Evolutionary conservation across 2,888 invertebrate species (phyloP).

Genomic region (Cataglyphis livida): DNA sequence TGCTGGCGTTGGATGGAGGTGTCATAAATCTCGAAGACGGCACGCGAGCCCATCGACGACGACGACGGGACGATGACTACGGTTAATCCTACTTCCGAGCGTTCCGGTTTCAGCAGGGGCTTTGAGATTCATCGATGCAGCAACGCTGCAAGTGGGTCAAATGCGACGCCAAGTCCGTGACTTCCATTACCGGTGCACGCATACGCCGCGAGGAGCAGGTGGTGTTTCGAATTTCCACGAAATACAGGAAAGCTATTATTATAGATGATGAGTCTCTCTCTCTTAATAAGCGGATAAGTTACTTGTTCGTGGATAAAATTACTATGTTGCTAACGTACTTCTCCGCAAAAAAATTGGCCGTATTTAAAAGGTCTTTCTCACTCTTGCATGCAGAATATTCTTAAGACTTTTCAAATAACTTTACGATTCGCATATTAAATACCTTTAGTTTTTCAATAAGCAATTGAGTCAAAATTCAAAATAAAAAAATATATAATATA

Average conservation of each 20-base stretch:
- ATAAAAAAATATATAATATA: neutral
- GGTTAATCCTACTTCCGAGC: conserved; percentile 59
- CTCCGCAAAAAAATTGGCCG: neutral
- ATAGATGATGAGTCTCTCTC: neutral
- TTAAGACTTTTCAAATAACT: neutral
- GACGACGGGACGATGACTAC: conserved; percentile 47
- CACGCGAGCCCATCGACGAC: conserved; percentile 17
- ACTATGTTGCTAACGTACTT: neutral
- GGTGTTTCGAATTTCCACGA: conserved; percentile 30
- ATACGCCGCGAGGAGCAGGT: neutral
- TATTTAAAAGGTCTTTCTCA: neutral
- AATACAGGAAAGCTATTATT: conserved; percentile 23
- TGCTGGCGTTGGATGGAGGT: conserved; percentile 25
- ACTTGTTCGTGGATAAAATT: neutral
- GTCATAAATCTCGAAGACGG: conserved; percentile 62
- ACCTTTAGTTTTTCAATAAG: neutral
- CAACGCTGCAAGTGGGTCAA: conserved; percentile 39
- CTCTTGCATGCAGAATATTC: neutral
- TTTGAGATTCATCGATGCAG: conserved; percentile 46
- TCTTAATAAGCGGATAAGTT: conserved; percentile 12
- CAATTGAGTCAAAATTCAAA: neutral
- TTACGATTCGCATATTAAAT: neutral
- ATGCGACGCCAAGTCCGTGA: conserved; percentile 42
- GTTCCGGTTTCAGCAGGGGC: conserved; percentile 64
- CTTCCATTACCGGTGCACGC: conserved; percentile 19